Base-by-base conservation (phyloP, 2,888 invertebrate species). In the Sphaerophoria taeniata region DNA sequence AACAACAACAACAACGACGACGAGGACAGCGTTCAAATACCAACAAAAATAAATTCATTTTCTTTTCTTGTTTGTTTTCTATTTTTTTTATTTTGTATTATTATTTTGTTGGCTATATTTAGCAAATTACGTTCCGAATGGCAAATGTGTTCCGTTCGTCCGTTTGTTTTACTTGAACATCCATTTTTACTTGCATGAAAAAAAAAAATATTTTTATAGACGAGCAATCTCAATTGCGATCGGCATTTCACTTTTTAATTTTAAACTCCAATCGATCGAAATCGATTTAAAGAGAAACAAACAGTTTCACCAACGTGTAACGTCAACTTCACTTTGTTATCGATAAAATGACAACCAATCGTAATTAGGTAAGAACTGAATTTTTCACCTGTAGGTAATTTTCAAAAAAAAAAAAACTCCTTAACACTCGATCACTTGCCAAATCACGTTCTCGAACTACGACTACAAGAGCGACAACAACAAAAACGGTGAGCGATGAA, bases 121-220 rank as follows among this genome's bases (percentile, higher is more conserved):
- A 87, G 87, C 76, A 60, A 87, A 87, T 87, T 87, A 87, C 87
- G 87, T 80, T 80, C 73, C 60, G 73, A 85, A 80, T 85, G 72
- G 85, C 85, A 76, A 80, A 80, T 55, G 63, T 51, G 58, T 63
- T 65, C 69, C 76, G 58, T 79, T 75, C 67, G 51, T 74, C 58
- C 34, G 60, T 56, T 53, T 49, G 24, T 24, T 24, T 24, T 24
- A 24, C 24, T 24, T 24, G 24, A 24, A 24, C 43, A 70, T 70
- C 75, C 51, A 61, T 63, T 45, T 43, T 71, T 51, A 72, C 53
- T 34, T 16, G 45, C 31, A 70, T 55, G 56, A 24, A 24, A 24
- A 24, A 43, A 9, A 43, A 34, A 55, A 43, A 60, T 31, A 31
- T 49, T 34, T 61, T 70, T 53, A 47, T 6, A 61, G 47, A 55